Base-by-base conservation (phyloP, 1,140 invertebrate genomes). In the Myzus persicae region DNA sequence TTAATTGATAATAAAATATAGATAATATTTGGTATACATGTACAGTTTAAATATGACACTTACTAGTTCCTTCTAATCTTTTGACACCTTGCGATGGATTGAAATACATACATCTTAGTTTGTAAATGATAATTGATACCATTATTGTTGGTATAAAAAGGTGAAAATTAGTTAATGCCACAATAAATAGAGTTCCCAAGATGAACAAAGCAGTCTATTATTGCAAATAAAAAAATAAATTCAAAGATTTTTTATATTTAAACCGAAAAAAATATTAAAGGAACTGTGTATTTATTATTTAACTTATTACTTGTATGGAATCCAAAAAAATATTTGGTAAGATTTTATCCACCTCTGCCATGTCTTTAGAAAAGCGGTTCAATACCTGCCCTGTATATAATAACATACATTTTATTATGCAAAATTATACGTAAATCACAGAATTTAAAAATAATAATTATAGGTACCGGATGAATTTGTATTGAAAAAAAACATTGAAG, bases 281-380 rank as follows among this genome's bases (percentile, higher is more conserved):
- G 2, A 48, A 48, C 18, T 20, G 20, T 18, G 14, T 18, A 20
- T 18, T 48, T 48, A 20, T 18, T 20, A 48, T 48, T 48, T 48
- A 26, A 46, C 6, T 46, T 22, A 18, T 87, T 95, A 96, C 96
- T 95, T 96, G 96, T 3, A 98, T 95, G 89, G 97, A 97, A 95
- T 99, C 98, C 91, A 98, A 96, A 90, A 97, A 96, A 26, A 96
- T 96, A 88, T 96, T 95, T 90, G 98, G 98, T n/a, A 99, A 95
- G 2, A 97, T 95, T 95, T 99, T 98, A 94, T 99, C 98, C 94
- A 99, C 96, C 1, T 97, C 96, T 1, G 97, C 97, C 95, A 97
- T 96, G 94, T 98, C 97, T 95, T 97, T 97, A 2, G 97, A 97
- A 94, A 98, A 98, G 67, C 97, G 95, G 94, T 97, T 98, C 7